Evolutionary conservation across 1,140 invertebrate genomes (phyloP).

Genomic region (Steinernema feltiae): DNA sequence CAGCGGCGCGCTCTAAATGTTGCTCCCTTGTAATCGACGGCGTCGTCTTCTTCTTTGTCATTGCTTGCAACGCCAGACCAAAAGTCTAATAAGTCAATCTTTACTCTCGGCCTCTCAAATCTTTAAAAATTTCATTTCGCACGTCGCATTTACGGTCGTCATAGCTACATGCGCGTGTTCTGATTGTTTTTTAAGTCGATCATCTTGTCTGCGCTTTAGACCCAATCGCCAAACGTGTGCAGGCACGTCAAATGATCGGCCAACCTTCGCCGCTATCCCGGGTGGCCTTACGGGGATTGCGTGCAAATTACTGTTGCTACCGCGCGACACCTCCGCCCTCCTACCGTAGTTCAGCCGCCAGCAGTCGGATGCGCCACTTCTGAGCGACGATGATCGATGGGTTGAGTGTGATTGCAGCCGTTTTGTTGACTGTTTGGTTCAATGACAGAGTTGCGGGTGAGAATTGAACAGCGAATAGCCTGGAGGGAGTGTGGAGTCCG

Average conservation of each 20-base stretch:
- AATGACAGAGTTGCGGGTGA: background rate
- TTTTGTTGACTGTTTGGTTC: constrained; percentile 4
- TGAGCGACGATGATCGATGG: background rate
- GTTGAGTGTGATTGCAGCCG: background rate
- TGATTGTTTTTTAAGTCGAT: background rate
- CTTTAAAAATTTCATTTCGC: background rate
- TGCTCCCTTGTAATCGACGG: background rate
- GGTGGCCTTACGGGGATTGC: background rate
- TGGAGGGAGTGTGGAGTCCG: background rate
- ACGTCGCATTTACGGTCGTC: background rate
- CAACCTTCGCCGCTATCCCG: too few relatives aligned
- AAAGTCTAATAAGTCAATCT: background rate
- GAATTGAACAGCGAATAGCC: background rate
- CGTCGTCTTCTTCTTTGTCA: too few relatives aligned
- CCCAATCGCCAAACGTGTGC: too few relatives aligned
- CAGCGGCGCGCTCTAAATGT: background rate
- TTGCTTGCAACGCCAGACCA: too few relatives aligned
- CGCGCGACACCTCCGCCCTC: constrained; percentile 1
- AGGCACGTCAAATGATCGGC: too few relatives aligned
- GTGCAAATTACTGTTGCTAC: background rate
- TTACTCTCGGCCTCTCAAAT: background rate
- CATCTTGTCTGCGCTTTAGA: background rate
- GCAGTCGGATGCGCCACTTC: background rate
- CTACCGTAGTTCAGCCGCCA: background rate
- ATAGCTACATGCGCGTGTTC: background rate